Evolutionary conservation across 2,797 vertebrate species (phyloP), one percentile per base, ranked within the genome.

Genomic region (Rhinogobio ventralis): DNA sequence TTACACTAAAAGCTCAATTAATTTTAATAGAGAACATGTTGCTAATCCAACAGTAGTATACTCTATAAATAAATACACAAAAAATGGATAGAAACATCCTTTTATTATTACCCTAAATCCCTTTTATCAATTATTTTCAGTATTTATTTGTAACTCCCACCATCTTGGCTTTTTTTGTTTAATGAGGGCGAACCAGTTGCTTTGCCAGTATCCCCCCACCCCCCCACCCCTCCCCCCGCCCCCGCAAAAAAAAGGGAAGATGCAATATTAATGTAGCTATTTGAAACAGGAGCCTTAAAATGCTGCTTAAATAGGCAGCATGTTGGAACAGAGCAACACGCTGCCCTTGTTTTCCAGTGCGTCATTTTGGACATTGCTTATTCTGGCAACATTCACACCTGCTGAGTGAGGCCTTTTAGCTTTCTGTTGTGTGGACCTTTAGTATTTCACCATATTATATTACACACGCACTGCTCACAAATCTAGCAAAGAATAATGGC

Each of bases 311-410:
- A 17, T 79, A 77, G 25, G 28, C n/a, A 55, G 64, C 23, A 64
- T 46, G 76, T 64, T 78, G 36, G n/a, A 77, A 60, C n/a, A 8
- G 23, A 36, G 42, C 42, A 66, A 67, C 82, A 53, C 42, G 78
- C 89, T 89, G 91, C 89, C 87, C 79, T 83, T 88, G 91, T 89
- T 91, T 91, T 90, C 90, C 89, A 90, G 87, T 91, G 90, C 90
- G 77, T 93, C 93, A 92, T 93, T 93, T 93, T 91, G 89, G 92
- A 92, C 91, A 88, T 86, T 92, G 92, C 92, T 92, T 91, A 90
- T 90, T 93, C 92, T 93, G 90, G 90, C 90, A 92, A 88, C 88
- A 89, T 87, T 89, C 85, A 84, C 15, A 87, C 89, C 88, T 93
- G 93, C 92, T 94, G 93, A 93, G 91, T 82, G 88, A 74, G 86